phyloP scores from a whole-genome alignment of 2,797 vertebrate species.

The Melanotaenia boesemani region DNA sequence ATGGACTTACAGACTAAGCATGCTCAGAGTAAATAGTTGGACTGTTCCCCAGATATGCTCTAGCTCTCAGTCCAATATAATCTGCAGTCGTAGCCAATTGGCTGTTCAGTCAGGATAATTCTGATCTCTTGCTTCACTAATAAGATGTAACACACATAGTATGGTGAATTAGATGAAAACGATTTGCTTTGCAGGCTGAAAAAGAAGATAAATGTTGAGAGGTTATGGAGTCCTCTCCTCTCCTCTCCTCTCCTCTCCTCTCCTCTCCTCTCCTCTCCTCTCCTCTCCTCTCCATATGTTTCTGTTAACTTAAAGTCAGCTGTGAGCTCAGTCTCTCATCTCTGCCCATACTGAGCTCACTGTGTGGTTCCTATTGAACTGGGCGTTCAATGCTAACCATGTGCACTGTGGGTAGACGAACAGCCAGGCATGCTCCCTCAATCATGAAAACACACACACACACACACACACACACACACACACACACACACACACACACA shows the following conservation, averaged over 20 bases:
- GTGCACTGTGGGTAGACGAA: conserved; percentile 67
- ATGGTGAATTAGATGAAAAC: conserved; percentile 40
- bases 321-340: conserved; percentile 62
- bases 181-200: conserved; percentile 34
- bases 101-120: conserved; percentile 52
- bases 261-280: background rate
- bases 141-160: conserved; percentile 35
- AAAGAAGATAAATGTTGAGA: conserved; percentile 28
- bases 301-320: conserved; percentile 64
- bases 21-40: conserved; percentile 69
- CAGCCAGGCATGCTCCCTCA: conserved; percentile 57
- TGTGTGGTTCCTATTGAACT: conserved; percentile 76
- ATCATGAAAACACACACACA: conserved; percentile 22
- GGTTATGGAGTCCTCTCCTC: background rate
- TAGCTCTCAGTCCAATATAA: conserved; percentile 58
- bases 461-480: conserved; percentile 10
- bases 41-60: conserved; percentile 64
- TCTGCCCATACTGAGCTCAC: conserved; percentile 63
- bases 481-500: conserved; percentile 24
- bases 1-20: conserved; percentile 67
- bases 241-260: conserved; percentile 4
- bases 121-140: conserved; percentile 55
- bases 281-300: conserved; percentile 55
- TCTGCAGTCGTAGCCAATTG: conserved; percentile 65
- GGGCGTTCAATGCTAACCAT: conserved; percentile 77